A percentile compares a stretch with the other conserved stretches of the same genome.
phyloP scores from a whole-genome alignment of 2,888 invertebrate species.

The Leptopilina drosophilae region DNA sequence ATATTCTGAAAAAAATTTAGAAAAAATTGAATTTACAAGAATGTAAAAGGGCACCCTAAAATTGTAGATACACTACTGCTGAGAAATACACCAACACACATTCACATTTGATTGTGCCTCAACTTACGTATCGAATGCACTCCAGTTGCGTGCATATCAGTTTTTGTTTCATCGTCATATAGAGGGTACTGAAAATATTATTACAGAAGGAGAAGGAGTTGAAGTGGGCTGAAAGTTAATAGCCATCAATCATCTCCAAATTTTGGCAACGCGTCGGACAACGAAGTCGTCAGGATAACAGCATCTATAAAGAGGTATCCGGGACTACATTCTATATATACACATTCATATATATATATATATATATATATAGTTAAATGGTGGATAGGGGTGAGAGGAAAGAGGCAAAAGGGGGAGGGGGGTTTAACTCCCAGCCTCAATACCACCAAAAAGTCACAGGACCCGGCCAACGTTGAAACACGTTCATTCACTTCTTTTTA shows the following conservation, averaged over 20 bases:
- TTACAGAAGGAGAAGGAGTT: neutral
- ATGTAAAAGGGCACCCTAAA: neutral
- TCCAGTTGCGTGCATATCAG: conserved; percentile 9
- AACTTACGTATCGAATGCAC: neutral
- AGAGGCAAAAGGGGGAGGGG: too few relatives aligned
- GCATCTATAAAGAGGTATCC: conserved; percentile 75
- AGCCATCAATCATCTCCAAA: conserved; percentile 76
- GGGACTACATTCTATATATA: conserved; percentile 59
- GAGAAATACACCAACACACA: neutral
- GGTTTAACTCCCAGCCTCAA: conserved; percentile 58
- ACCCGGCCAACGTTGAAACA: conserved; percentile 43
- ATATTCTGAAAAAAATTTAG: too few relatives aligned
- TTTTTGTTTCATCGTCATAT: neutral
- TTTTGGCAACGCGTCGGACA: conserved; percentile 76
- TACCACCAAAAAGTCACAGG: conserved; percentile 70
- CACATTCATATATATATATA: too few relatives aligned
- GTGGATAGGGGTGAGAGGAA: conserved; percentile 43
- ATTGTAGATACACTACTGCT: neutral
- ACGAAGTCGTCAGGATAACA: conserved; percentile 75
- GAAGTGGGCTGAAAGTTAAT: conserved; percentile 63
- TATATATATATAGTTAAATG: conserved; percentile 1
- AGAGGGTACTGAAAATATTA: neutral
- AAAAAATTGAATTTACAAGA: too few relatives aligned
- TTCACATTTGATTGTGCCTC: neutral
- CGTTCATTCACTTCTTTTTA: neutral